Evolutionary conservation across 2,797 vertebrate genomes (phyloP).

Genomic region (Crocidura indochinensis): DNA sequence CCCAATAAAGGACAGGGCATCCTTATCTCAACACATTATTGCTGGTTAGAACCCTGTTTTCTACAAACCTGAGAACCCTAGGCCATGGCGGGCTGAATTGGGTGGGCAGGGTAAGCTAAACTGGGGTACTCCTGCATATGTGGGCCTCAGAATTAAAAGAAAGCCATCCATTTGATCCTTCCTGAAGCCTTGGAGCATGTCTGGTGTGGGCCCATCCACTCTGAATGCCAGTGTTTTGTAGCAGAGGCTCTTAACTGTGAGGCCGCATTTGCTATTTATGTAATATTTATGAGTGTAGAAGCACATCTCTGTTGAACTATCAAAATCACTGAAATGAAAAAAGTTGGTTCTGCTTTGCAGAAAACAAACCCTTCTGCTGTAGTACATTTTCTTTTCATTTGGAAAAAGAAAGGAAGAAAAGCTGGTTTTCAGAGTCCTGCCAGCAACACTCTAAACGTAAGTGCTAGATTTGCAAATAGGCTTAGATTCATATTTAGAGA

Average conservation of each 20-base stretch:
- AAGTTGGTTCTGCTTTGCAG: slow-evolving; percentile 69
- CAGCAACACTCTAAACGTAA: slow-evolving; percentile 80
- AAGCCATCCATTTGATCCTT: background rate
- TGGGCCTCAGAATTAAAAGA: background rate
- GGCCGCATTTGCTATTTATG: slow-evolving; percentile 15
- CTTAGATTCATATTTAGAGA: slow-evolving; percentile 83
- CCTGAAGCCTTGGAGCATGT: background rate
- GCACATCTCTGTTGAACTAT: slow-evolving; percentile 10
- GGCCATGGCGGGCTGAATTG: too few relatives aligned
- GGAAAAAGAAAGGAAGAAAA: slow-evolving; percentile 58
- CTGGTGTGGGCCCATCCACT: background rate
- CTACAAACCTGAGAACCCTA: too few relatives aligned
- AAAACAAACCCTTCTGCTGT: slow-evolving; percentile 81
- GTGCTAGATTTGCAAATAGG: slow-evolving; percentile 83
- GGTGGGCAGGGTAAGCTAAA: background rate
- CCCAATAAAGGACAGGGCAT: too few relatives aligned
- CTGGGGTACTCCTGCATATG: background rate
- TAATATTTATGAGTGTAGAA: slow-evolving; percentile 61
- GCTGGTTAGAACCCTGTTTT: too few relatives aligned
- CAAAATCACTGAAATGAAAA: slow-evolving; percentile 51
- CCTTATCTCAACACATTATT: too few relatives aligned
- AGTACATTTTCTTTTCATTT: slow-evolving; percentile 83
- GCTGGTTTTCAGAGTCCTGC: slow-evolving; percentile 76
- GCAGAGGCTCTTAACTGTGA: background rate
- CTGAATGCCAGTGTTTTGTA: background rate